A percentile compares a stretch with the other conserved stretches of the same genome.
Evolutionary conservation across 2,113 vertebrate genomes (phyloP).

Genomic region (Sebastes fasciatus): DNA sequence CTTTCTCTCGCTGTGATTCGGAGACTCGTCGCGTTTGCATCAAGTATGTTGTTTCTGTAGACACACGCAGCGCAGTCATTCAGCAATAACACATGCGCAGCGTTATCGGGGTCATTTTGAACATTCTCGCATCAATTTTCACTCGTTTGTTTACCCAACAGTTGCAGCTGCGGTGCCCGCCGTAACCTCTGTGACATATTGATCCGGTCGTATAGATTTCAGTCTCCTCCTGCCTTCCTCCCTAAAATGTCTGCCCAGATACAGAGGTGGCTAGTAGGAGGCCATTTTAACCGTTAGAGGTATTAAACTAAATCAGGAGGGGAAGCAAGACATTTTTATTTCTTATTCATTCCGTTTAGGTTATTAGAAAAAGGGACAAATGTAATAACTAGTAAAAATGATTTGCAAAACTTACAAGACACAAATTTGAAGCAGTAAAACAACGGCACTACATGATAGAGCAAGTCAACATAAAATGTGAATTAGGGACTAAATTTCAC

Average conservation of each 20-base stretch:
- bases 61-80: constrained; percentile 5
- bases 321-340: constrained; percentile 3
- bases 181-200: constrained; percentile 71
- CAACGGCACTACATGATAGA: not conserved
- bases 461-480: not conserved
- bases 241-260: constrained; percentile 73
- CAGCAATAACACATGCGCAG: constrained; percentile 32
- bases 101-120: constrained; percentile 57
- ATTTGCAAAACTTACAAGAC: not conserved
- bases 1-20: not conserved
- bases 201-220: constrained; percentile 66
- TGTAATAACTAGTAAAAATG: not conserved
- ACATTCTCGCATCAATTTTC: constrained; percentile 57
- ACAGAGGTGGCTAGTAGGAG: constrained; percentile 64
- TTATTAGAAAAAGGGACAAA: not conserved
- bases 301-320: constrained; percentile 7
- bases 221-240: constrained; percentile 49
- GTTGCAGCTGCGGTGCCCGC: constrained; percentile 55
- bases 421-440: not conserved
- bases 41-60: not conserved
- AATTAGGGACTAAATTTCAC: not conserved
- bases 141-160: constrained; percentile 65
- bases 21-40: not conserved
- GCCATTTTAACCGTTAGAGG: constrained; percentile 49
- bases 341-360: not conserved